These are phyloP conservation scores for Urocolius indicus DNA, from an alignment of 2,113 vertebrate genomes.

Conservation along the genomic window DNA sequence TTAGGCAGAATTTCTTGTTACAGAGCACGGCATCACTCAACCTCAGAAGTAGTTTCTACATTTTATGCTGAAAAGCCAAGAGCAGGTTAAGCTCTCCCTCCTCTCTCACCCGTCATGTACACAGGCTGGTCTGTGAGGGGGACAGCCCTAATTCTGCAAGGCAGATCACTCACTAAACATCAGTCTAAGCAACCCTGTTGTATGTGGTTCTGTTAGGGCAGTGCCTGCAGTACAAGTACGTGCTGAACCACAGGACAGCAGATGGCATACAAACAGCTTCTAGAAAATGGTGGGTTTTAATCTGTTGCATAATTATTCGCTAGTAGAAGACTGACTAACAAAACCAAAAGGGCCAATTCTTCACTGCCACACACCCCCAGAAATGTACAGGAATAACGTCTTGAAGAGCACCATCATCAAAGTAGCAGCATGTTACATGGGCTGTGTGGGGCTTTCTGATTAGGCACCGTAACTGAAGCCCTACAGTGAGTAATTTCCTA, in stretches of 20 bases:
- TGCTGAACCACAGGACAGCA: conserved; percentile 27
- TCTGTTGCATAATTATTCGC: conserved; percentile 32
- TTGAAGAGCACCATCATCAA: conserved; percentile 32
- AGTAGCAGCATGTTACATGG: not conserved
- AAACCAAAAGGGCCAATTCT: conserved; percentile 20
- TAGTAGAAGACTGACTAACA: not conserved
- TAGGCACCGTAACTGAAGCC: not conserved
- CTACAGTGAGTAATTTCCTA: conserved; percentile 28
- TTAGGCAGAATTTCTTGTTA: not conserved
- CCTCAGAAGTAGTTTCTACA: not conserved
- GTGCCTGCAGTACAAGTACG: not conserved
- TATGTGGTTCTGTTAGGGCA: not conserved
- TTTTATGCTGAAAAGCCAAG: not conserved
- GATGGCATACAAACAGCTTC: conserved; percentile 23
- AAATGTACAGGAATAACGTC: conserved; percentile 34
- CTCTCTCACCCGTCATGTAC: not conserved
- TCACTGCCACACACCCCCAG: not conserved
- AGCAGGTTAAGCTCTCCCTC: not conserved
- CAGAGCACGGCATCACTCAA: not conserved
- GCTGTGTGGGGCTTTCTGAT: not conserved
- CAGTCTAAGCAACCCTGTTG: not conserved
- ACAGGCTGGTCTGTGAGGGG: not conserved
- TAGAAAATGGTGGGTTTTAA: not conserved
- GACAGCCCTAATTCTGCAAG: not conserved
- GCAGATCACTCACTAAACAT: not conserved